phyloP scores from a whole-genome alignment of 2,797 vertebrate species.

The Phataginus tricuspis region DNA sequence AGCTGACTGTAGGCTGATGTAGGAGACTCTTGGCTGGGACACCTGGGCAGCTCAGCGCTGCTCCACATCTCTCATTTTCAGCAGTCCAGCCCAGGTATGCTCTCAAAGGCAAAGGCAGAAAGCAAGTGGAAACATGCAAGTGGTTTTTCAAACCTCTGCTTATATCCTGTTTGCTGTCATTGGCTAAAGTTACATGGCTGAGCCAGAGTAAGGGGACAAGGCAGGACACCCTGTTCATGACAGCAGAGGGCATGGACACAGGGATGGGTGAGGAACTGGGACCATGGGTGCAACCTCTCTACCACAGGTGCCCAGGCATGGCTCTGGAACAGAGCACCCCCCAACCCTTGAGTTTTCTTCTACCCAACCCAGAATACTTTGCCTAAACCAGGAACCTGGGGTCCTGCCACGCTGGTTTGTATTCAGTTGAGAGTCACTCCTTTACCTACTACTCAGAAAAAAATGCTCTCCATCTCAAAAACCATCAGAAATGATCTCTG shows the following conservation, averaged over 20 bases:
- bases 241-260: not conserved
- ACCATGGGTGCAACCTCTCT: rapidly evolving
- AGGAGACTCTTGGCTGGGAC: not conserved
- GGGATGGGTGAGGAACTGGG: not conserved
- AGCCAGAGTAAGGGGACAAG: not conserved
- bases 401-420: not conserved
- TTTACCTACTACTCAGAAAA: not conserved
- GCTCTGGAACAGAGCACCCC: not conserved
- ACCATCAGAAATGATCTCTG: constrained; percentile 40
- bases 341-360: not conserved
- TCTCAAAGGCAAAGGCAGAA: not conserved
- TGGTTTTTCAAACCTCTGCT: not conserved
- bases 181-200: not conserved
- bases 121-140: not conserved
- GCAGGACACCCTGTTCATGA: not conserved
- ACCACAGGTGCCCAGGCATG: not conserved
- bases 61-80: not conserved
- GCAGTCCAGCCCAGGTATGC: not conserved
- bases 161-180: not conserved
- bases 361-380: not conserved
- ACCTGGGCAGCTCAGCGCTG: not conserved
- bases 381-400: not conserved
- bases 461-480: not conserved
- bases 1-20: not conserved
- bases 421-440: not conserved